Conservation (phyloP, 2,797 vertebrate genomes). For the Pampus argenteus region DNA sequence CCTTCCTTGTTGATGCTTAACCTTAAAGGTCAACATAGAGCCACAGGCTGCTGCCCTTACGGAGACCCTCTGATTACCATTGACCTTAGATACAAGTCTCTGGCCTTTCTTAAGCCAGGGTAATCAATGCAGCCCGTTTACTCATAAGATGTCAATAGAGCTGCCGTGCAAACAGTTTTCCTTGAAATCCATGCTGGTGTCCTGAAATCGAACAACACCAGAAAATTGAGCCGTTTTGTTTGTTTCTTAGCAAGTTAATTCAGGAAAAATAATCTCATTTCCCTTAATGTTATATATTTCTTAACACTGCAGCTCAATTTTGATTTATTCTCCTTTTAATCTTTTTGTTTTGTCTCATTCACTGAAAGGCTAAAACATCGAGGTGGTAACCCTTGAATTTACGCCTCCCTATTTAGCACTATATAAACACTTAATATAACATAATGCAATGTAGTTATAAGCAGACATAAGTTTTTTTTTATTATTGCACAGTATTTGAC, state of each 20-base stretch:
- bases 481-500: too few relatives aligned
- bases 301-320: background rate
- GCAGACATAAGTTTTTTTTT: too few relatives aligned
- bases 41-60: background rate
- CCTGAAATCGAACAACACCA: background rate
- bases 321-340: background rate
- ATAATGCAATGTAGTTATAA: too few relatives aligned
- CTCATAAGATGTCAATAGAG: conserved; percentile 54
- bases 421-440: too few relatives aligned
- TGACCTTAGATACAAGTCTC: conserved; percentile 25
- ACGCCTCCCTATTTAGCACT: too few relatives aligned
- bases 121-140: conserved; percentile 23
- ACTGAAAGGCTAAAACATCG: background rate
- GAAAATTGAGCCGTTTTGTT: background rate
- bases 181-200: conserved; percentile 19
- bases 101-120: background rate
- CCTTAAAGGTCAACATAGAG: conserved; percentile 19
- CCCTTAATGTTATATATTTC: background rate
- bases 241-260: background rate
- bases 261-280: too few relatives aligned
- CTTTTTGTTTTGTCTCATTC: background rate
- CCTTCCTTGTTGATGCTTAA: background rate
- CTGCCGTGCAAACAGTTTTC: conserved; percentile 29
- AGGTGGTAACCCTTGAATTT: too few relatives aligned
- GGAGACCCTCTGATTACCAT: conserved; percentile 10